Evolutionary conservation across 2,113 vertebrate genomes (phyloP).

Genomic region (Rhinogobius similis): DNA sequence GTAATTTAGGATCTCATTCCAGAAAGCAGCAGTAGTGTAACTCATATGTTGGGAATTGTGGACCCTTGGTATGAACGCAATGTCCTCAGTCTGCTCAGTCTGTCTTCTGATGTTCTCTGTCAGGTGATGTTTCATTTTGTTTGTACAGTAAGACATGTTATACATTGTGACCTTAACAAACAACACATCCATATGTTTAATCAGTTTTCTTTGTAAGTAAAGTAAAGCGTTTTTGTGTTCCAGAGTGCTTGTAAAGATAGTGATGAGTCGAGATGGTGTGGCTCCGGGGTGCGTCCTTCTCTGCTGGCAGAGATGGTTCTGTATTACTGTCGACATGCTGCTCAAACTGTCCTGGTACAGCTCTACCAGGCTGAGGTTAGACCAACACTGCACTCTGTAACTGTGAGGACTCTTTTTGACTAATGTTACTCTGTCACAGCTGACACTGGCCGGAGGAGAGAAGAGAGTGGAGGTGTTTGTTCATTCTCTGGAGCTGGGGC

Average conservation of each 20-base stretch:
- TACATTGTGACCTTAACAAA: not conserved
- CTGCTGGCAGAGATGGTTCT: constrained; percentile 93
- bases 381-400: constrained; percentile 11
- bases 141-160: too few species aligned
- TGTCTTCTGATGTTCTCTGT: constrained; percentile 86
- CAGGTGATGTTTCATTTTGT: constrained; percentile 75
- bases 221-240: not conserved
- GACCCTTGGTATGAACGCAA: constrained; percentile 96
- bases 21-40: constrained; percentile 84
- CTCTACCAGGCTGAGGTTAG: constrained; percentile 92
- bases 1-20: not conserved
- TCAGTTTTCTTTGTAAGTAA: not conserved
- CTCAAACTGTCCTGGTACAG: constrained; percentile 85
- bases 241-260: constrained; percentile 78
- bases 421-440: constrained; percentile 50
- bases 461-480: constrained; percentile 89
- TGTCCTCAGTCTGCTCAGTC: constrained; percentile 86
- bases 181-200: too few species aligned
- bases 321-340: constrained; percentile 91
- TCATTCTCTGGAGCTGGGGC: constrained; percentile 92
- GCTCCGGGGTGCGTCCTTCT: constrained; percentile 71
- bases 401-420: not conserved
- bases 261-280: constrained; percentile 21
- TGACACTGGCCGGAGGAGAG: constrained; percentile 89
- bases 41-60: constrained; percentile 87